Base-by-base conservation (phyloP, 2,888 invertebrate species). In the Arrhopalites spinosus region DNA sequence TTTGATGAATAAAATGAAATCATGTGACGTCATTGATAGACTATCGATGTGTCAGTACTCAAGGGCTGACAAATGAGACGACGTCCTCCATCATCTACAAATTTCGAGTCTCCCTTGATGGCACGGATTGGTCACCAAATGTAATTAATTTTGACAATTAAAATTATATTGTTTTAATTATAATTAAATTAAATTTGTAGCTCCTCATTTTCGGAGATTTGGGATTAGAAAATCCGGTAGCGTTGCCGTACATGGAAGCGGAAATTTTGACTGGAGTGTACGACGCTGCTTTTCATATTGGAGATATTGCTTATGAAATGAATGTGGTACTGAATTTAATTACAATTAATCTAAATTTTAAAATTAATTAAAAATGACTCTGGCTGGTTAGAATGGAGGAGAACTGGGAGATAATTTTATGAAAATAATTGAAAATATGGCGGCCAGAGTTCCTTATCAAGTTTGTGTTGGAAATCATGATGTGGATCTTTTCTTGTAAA, bases 261-360 rank as follows among this genome's bases (percentile, higher is more conserved):
- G 96, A 97, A 84, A 89, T 93, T 0, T 91, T 94, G 84, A 87
- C 89, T 59, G 92, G 90, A 13, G 86, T 90, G 84, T 95, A 94
- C 85, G 95, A 97, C 88, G 90, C 93, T 74, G 90, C 95, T 73
- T 88, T 97, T 73, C 97, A 97, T 87, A 93, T 96, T 59, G 96
- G 96, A 0, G 97, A 97, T 88, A 95, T 96, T 87, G 97, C 96
- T 0, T 97, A 97, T 86, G 94, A 97, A 86, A 93, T 97, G 94
- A 59, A 59, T 59, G 11, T n/a, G 8, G 59, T 53, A 53, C 47
- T 7, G 7, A 20, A 50, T 53, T 23, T 17, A 25, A 23, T n/a
- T 59, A 23, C 2, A 29, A 25, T 63, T 63, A 25, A 17, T 63
- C 1, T 63, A 63, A 29, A 36, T 36, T 36, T 36, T 36, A 11